phyloP scores from a whole-genome alignment of 2,797 vertebrate species.

The Acipenser ruthenus region DNA sequence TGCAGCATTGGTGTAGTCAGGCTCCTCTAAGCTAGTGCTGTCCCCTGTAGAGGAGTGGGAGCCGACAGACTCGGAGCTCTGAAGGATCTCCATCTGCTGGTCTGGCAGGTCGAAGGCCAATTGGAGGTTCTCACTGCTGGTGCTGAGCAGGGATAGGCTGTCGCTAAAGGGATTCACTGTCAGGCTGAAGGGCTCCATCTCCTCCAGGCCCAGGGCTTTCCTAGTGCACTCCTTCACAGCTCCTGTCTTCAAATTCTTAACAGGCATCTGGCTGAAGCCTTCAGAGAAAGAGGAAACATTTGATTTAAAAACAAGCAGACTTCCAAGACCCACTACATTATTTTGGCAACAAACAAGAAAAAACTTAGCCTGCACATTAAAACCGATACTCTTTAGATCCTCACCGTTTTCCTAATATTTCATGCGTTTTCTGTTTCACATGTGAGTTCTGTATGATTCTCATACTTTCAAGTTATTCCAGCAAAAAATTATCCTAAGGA shows the following conservation, averaged over 20 bases:
- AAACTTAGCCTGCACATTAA: too few species aligned
- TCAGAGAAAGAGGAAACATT: slow-evolving; percentile 21
- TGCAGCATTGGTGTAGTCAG: slow-evolving; percentile 53
- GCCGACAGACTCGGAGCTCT: slow-evolving; percentile 81
- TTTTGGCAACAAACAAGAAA: too few species aligned
- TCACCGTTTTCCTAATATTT: too few species aligned
- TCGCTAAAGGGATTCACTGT: slow-evolving; percentile 95
- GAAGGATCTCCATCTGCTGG: slow-evolving; percentile 76
- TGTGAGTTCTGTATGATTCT: too few species aligned
- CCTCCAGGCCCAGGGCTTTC: slow-evolving; percentile 65
- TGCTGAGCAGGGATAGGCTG: slow-evolving; percentile 86
- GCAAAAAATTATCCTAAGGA: too few species aligned
- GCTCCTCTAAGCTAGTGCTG: slow-evolving; percentile 84
- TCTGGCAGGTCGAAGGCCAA: slow-evolving; percentile 77
- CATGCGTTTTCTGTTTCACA: too few species aligned
- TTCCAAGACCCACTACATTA: too few species aligned
- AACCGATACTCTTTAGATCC: too few species aligned
- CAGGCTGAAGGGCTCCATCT: slow-evolving; percentile 93
- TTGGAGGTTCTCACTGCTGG: slow-evolving; percentile 91
- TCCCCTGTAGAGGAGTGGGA: slow-evolving; percentile 82
- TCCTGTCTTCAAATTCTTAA: slow-evolving; percentile 45
- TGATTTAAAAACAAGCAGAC: neutral
- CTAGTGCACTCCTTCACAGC: slow-evolving; percentile 54
- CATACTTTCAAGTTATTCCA: too few species aligned
- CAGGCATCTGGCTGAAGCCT: slow-evolving; percentile 61